Conservation (phyloP, 2,888 invertebrate genomes). For the Tetanocera ferruginea region DNA sequence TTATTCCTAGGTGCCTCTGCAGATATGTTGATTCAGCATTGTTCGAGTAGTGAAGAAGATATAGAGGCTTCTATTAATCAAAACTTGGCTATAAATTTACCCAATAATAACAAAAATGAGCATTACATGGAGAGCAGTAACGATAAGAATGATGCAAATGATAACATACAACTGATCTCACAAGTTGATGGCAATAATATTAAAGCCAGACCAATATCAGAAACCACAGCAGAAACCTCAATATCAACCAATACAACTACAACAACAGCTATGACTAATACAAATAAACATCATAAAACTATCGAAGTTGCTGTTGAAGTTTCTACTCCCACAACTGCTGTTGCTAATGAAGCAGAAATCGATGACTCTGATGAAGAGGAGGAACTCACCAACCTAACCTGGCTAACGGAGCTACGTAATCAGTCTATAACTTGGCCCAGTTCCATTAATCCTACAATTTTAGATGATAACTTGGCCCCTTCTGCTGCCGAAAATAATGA, state of each 20-base stretch:
- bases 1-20: too few species aligned
- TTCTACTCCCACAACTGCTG: background rate
- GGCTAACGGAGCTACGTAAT: constrained; percentile 67
- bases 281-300: background rate
- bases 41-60: background rate
- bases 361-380: constrained; percentile 60
- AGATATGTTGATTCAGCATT: background rate
- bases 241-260: background rate
- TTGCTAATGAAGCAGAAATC: background rate
- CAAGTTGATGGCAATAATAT: background rate
- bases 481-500: background rate
- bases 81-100: background rate
- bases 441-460: constrained; percentile 54
- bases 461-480: constrained; percentile 49
- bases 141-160: background rate
- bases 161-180: background rate
- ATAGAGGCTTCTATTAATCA: background rate
- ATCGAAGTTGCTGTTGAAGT: background rate
- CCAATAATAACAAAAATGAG: background rate
- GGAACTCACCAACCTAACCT: constrained; percentile 66
- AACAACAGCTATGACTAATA: background rate
- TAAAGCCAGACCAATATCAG: background rate
- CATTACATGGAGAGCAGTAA: background rate
- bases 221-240: background rate
- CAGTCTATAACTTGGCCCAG: constrained; percentile 63